Evolutionary conservation across 2,797 vertebrate species (phyloP), one percentile per base, ranked within the genome.

Genomic region (Ctenopoma kingsleyae): DNA sequence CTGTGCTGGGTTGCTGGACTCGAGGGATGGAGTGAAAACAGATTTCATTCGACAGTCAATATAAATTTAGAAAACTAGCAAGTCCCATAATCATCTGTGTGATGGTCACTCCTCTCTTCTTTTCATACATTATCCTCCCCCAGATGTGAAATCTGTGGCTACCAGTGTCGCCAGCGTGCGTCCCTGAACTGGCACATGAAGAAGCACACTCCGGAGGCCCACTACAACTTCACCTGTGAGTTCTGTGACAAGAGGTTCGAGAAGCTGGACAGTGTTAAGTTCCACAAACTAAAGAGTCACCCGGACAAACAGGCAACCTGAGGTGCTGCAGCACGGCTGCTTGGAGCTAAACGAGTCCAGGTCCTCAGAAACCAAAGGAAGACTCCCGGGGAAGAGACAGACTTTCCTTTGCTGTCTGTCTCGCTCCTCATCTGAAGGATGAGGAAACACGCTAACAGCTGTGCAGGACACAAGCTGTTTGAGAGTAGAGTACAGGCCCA

Each of bases 121-220:
- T 57, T 41, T 61, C 5, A 23, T 15, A 2, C 20, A 5, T 3
- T 35, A 0, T 35, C 38, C 4, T 50, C 23, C 6, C 5, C 12
- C 87, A 99, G 97, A 88, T 98, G 97, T 52, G 96, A 98, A 85
- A 95, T 98, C 76, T 98, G 97, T 6, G 97, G 97, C 32, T 99
- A 96, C 90, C 97, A 97, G 87, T 98, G 97, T 88, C 94, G 97
- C 9, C 97, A 98, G 89, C 94, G 96, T 0, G 96, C 97, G 0
- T 98, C 97, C 0, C 95, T 98, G 40, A 99, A 97, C 83, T 98
- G 97, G 97, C 97, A 98, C 91, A 98, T 98, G 97, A 95, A 96
- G 92, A 97, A 97, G 48, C 97, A 98, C 87, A 95, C 93, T 0
- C 84, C 95, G 0, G 95, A 96, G 51, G 93, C 95, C 6, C 96